Percentiles rank a stretch among this genome's conserved stretches.
These are phyloP conservation scores for Arctia plantaginis DNA, from an alignment of 2,888 invertebrate genomes.

Conservation along the genomic window DNA sequence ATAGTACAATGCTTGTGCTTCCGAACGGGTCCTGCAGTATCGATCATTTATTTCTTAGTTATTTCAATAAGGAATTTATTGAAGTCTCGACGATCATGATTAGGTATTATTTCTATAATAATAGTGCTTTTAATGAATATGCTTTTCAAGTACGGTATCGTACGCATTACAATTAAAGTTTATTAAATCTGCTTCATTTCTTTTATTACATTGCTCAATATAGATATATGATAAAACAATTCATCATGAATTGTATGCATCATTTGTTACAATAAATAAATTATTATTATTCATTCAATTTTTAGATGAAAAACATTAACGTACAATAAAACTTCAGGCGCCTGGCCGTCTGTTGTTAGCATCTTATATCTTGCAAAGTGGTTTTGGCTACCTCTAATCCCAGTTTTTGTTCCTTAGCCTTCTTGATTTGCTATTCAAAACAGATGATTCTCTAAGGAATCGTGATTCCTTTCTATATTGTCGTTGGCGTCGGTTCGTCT, in stretches of 20 bases:
- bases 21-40: conserved; percentile 59
- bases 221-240: too few relatives aligned
- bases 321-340: neutral
- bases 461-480: conserved; percentile 27
- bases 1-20: conserved; percentile 61
- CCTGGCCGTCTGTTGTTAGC: neutral
- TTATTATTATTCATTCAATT: too few relatives aligned
- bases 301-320: neutral
- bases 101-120: conserved; percentile 40
- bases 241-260: too few relatives aligned
- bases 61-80: conserved; percentile 52
- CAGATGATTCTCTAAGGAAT: conserved; percentile 21
- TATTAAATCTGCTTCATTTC: neutral
- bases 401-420: conserved; percentile 7
- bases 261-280: too few relatives aligned
- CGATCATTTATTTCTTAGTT: conserved; percentile 60
- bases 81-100: conserved; percentile 44
- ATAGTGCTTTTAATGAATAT: conserved; percentile 45
- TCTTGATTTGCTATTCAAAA: conserved; percentile 12
- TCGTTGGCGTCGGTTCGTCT: conserved; percentile 50
- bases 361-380: conserved; percentile 1
- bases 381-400: conserved; percentile 13
- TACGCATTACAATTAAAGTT: conserved; percentile 14
- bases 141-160: conserved; percentile 22
- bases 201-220: neutral